Evolutionary conservation across 2,113 vertebrate species (phyloP).

Genomic region (Eurystomus gularis): DNA sequence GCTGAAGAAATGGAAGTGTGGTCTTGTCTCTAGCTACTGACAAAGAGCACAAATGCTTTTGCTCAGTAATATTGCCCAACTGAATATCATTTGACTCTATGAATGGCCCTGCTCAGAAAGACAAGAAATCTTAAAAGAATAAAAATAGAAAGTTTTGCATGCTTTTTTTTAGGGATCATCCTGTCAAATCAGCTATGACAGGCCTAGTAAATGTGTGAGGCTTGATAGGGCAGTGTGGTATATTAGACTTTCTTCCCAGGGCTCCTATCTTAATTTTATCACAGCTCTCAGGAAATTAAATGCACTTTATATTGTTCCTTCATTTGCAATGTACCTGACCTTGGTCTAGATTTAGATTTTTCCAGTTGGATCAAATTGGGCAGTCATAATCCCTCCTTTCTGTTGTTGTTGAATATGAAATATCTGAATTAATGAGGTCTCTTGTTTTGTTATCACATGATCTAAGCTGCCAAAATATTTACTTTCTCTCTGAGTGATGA

Average conservation of each 20-base stretch:
- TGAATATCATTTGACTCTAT: neutral
- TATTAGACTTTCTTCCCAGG: neutral
- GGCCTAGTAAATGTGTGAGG: neutral
- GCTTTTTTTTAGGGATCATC: neutral
- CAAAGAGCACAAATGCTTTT: neutral
- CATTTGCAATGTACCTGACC: neutral
- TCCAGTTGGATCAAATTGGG: neutral
- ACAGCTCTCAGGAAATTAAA: conserved; percentile 46
- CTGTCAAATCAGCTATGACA: neutral
- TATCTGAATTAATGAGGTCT: conserved; percentile 22
- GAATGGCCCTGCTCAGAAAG: neutral
- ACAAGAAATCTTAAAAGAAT: neutral
- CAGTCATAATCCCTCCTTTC: neutral
- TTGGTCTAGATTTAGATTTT: conserved; percentile 15
- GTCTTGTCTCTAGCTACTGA: neutral
- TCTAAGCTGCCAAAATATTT: conserved; percentile 26
- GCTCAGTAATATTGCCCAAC: neutral
- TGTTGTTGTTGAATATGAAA: conserved; percentile 21
- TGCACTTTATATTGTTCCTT: neutral
- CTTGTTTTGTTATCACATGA: neutral
- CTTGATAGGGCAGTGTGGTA: neutral
- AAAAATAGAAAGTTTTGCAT: neutral
- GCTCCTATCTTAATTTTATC: conserved; percentile 18
- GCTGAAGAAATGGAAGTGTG: neutral
- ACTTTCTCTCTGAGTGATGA: conserved; percentile 11